These are phyloP conservation scores for Rhingia rostrata DNA, from an alignment of 2,888 invertebrate species.

Conservation along the genomic window DNA sequence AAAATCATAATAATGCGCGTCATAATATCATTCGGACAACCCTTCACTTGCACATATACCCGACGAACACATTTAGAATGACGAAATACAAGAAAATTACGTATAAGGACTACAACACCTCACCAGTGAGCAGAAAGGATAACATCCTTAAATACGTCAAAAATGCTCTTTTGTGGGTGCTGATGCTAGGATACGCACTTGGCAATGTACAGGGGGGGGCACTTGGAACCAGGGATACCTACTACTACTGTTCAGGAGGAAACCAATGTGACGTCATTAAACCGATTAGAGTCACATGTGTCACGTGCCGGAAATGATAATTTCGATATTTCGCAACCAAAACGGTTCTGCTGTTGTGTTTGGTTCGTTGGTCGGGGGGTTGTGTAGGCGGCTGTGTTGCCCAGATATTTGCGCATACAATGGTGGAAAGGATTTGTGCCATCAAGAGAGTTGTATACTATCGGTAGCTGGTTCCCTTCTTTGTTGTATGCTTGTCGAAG, in stretches of 20 bases:
- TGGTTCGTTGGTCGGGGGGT: constrained; percentile 3
- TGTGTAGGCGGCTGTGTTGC: background rate
- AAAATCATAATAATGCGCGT: too few relatives aligned
- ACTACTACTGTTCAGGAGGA: constrained; percentile 4
- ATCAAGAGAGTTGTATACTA: background rate
- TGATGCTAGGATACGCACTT: too few relatives aligned
- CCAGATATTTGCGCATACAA: background rate
- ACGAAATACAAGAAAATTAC: too few relatives aligned
- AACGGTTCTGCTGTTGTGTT: constrained; percentile 18
- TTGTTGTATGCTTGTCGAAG: constrained; percentile 21
- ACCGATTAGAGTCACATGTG: constrained; percentile 72
- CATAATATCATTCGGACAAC: too few relatives aligned
- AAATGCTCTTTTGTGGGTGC: too few relatives aligned
- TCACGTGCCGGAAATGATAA: constrained; percentile 72
- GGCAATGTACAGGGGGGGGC: too few relatives aligned
- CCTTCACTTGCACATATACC: too few relatives aligned
- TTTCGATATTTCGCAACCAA: constrained; percentile 59
- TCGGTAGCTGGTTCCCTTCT: constrained; percentile 3
- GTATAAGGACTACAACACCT: too few relatives aligned
- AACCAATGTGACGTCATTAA: constrained; percentile 66
- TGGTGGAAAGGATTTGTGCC: constrained; percentile 1
- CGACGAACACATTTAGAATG: too few relatives aligned
- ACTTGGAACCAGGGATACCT: background rate
- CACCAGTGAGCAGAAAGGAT: too few relatives aligned
- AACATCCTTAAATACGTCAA: too few relatives aligned